A percentile compares a stretch with the other conserved stretches of the same genome.
phyloP scores from a whole-genome alignment of 2,888 invertebrate species.

The Ochropleura leucogaster region DNA sequence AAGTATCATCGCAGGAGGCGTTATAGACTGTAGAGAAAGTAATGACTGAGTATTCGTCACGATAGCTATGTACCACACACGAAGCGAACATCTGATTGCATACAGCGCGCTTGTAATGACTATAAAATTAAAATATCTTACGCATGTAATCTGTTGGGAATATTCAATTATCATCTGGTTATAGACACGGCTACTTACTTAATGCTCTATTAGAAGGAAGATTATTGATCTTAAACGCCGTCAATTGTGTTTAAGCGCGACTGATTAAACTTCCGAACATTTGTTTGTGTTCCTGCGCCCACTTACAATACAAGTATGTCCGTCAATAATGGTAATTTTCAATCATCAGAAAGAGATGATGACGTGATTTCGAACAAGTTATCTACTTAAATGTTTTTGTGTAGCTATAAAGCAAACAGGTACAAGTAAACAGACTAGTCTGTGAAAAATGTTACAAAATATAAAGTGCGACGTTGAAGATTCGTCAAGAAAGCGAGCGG shows the following conservation, averaged over 20 bases:
- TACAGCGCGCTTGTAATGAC: conserved; percentile 62
- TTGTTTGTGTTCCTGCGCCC: conserved; percentile 23
- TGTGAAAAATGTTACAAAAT: conserved; percentile 85
- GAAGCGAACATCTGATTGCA: conserved; percentile 77
- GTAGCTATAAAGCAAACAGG: conserved; percentile 70
- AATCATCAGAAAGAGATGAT: conserved; percentile 52
- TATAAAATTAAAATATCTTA: conserved; percentile 62
- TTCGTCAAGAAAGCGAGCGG: conserved; percentile 86
- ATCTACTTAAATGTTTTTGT: conserved; percentile 51
- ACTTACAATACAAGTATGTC: conserved; percentile 32
- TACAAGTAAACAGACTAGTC: conserved; percentile 68
- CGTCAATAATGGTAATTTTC: conserved; percentile 36
- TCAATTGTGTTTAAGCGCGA: conserved; percentile 53
- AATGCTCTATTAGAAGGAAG: conserved; percentile 39
- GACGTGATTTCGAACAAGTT: conserved; percentile 53
- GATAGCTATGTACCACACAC: conserved; percentile 82
- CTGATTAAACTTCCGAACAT: conserved; percentile 43
- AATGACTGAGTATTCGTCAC: conserved; percentile 82
- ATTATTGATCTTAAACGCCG: conserved; percentile 44
- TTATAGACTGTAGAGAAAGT: conserved; percentile 81
- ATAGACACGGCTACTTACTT: conserved; percentile 51
- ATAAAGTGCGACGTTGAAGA: conserved; percentile 86
- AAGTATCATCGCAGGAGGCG: conserved; percentile 81
- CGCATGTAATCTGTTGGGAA: conserved; percentile 55
- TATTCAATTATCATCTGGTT: conserved; percentile 64